These are phyloP conservation scores for Mythimna impura DNA, from an alignment of 2,888 invertebrate genomes.

Conservation along the genomic window DNA sequence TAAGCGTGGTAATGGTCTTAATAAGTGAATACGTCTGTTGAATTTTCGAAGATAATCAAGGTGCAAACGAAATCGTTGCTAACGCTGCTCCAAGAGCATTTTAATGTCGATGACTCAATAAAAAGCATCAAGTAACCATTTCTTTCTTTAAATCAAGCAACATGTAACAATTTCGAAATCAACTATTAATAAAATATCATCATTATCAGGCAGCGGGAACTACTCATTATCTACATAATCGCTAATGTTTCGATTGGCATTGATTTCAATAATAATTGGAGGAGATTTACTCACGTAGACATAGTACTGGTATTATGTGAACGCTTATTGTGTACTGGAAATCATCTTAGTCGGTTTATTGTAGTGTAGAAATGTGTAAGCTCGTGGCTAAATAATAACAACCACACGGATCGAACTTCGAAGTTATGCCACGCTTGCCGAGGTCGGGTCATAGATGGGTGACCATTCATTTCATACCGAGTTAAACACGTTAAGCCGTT, in stretches of 20 bases:
- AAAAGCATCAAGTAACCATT: slow-evolving; percentile 41
- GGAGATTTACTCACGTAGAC: slow-evolving; percentile 41
- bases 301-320: slow-evolving; percentile 43
- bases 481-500: no score
- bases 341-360: slow-evolving; percentile 27
- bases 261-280: slow-evolving; percentile 54
- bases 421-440: no score
- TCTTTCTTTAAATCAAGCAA: slow-evolving; percentile 39
- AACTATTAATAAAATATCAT: slow-evolving; percentile 38
- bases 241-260: slow-evolving; percentile 54
- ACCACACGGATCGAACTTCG: no score
- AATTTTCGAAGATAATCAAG: slow-evolving; percentile 39
- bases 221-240: slow-evolving; percentile 60
- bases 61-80: slow-evolving; percentile 32
- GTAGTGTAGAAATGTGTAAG: background rate
- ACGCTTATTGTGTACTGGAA: slow-evolving; percentile 26
- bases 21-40: slow-evolving; percentile 43
- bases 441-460: no score
- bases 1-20: slow-evolving; percentile 28
- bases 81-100: slow-evolving; percentile 33
- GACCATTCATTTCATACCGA: no score
- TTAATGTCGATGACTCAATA: slow-evolving; percentile 51
- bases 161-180: slow-evolving; percentile 45
- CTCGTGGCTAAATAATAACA: no score
- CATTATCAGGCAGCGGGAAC: slow-evolving; percentile 50